Evolutionary conservation across 2,888 invertebrate species (phyloP).

Genomic region (Parascotia fuliginaria): DNA sequence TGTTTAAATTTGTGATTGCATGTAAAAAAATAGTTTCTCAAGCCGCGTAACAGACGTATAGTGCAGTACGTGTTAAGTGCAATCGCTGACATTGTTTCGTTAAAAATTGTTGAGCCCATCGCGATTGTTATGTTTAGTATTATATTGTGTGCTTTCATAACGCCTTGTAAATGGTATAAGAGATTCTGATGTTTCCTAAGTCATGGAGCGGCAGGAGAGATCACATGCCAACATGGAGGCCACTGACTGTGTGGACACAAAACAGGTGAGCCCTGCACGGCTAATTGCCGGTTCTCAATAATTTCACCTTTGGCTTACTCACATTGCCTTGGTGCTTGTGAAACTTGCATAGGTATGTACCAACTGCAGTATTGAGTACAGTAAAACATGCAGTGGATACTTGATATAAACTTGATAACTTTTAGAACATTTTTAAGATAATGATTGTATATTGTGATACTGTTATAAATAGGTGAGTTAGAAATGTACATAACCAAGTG

Average conservation of each 20-base stretch:
- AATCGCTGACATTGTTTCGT: constrained; percentile 83
- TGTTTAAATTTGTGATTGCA: constrained; percentile 51
- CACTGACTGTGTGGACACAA: constrained; percentile 87
- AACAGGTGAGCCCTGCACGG: constrained; percentile 85
- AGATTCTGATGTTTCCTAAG: constrained; percentile 82
- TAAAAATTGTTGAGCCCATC: constrained; percentile 75
- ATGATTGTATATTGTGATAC: not conserved
- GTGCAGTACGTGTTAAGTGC: constrained; percentile 73
- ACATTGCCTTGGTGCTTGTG: constrained; percentile 51
- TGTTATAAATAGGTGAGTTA: not conserved
- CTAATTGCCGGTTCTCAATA: constrained; percentile 76
- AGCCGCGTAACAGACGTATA: constrained; percentile 53
- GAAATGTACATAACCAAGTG: constrained; percentile 16
- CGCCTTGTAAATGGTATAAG: constrained; percentile 70
- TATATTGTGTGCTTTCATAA: constrained; percentile 69
- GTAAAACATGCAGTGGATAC: constrained; percentile 22
- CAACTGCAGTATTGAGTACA: constrained; percentile 21
- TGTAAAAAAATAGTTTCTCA: constrained; percentile 34
- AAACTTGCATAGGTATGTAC: constrained; percentile 48
- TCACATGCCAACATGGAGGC: constrained; percentile 87
- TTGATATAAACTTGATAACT: constrained; percentile 27
- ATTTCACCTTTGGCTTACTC: constrained; percentile 61
- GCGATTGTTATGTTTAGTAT: constrained; percentile 81
- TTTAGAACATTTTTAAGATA: constrained; percentile 6
- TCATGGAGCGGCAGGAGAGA: constrained; percentile 81